Evolutionary conservation across 2,888 invertebrate genomes (phyloP), one percentile per base, ranked within the genome.

Genomic region (Ochropleura plecta): DNA sequence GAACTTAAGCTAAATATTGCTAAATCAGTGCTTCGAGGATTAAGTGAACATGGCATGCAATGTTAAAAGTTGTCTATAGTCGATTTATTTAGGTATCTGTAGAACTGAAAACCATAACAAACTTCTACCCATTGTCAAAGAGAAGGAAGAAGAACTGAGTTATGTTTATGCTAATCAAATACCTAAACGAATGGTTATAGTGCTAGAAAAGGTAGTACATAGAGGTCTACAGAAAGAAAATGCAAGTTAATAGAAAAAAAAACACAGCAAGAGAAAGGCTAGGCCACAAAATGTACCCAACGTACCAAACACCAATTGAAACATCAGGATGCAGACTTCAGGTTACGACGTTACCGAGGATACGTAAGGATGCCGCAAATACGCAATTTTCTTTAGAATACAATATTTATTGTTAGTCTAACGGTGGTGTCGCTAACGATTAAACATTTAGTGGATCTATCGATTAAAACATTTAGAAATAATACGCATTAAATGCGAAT

Each of bases 231-330:
- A 68, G 20, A 59, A 76, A 80, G 68, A 82, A 84, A 87, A 83
- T 65, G 71, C 69, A 74, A 83, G 79, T 55, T 30, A 69, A 59
- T 48, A 75, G 70, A 57, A 83, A 79, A 71, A 60, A 30, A 82
- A 74, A 72, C 12, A 46, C 10, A 51, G 14, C 0, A 60, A 51
- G 9, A 51, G 12, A 20, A 70, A 84, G 80, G 81, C 84, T 64
- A 73, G 88, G 75, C 84, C 88, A 91, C 93, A 95, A 95, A 95
- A 96, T 96, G 95, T 95, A 96, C 96, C 96, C 96, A 96, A 96
- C 95, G 91, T 95, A 95, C 95, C 95, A 91, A 89, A 87, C 83
- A 85, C 87, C 79, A 83, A 80, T 86, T 88, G 85, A 87, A 87
- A 89, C 87, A 90, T 91, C 91, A 91, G 88, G 81, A 86, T 84